Percentiles rank a stretch among this genome's conserved stretches.
phyloP scores from a whole-genome alignment of 2,797 vertebrate species.

The Sphenopsis melanotis region DNA sequence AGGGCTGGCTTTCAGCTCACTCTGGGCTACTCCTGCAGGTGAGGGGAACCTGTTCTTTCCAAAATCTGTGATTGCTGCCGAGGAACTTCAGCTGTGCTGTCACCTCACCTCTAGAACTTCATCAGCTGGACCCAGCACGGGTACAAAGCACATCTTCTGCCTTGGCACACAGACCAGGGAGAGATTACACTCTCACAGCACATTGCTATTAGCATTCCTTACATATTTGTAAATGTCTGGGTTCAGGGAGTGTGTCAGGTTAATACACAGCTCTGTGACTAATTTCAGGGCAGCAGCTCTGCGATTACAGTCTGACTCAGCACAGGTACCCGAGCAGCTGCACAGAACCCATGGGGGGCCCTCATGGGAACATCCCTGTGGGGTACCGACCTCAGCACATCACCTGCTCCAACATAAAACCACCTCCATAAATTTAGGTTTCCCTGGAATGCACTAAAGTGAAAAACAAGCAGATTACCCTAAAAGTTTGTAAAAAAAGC shows the following conservation, averaged over 20 bases:
- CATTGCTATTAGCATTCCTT: background rate
- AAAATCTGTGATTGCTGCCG: background rate
- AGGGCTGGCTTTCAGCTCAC: background rate
- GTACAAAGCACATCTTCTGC: background rate
- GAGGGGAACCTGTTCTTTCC: background rate
- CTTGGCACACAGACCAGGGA: background rate
- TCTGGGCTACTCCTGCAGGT: background rate
- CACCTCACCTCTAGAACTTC: background rate
- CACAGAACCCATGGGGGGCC: rapidly evolving
- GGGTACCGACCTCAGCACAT: background rate
- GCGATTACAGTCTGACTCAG: background rate
- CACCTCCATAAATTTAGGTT: background rate
- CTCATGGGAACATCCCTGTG: rapidly evolving
- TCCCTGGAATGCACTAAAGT: background rate
- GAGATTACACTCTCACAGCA: background rate
- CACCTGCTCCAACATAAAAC: background rate
- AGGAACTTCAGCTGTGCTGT: background rate
- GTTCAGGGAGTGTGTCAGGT: background rate
- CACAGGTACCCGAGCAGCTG: background rate
- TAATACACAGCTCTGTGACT: background rate
- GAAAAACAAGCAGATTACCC: background rate
- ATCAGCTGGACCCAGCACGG: background rate
- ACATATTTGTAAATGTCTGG: background rate
- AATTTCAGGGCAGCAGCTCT: background rate
- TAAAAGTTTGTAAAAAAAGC: background rate